Evolutionary conservation across 2,797 vertebrate species (phyloP), one percentile per base, ranked within the genome.

Genomic region (Mus caroli): DNA sequence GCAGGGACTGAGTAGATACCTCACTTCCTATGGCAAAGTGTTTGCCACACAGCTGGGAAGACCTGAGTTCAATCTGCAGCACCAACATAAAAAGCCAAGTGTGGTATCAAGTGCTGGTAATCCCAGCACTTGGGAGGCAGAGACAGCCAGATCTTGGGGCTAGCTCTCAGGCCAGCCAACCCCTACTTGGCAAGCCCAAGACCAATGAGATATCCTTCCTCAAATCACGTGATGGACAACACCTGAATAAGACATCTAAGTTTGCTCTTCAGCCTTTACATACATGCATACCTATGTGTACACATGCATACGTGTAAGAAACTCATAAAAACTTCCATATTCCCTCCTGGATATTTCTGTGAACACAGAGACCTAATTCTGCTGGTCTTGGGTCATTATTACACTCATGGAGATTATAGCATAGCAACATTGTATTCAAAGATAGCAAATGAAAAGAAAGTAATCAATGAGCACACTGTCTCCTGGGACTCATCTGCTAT

Each of bases 381-480:
- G 22, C 54, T 17, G 40, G 26, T 7, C 17, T 80, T 88, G 14
- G 85, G 22, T 14, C 37, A 78, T 46, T 6, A 9, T n/a, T 78
- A 62, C 22, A 52, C 17, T 90, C 37, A 71, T 46, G 34, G 7
- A 76, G 28, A 54, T 50, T 15, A 40, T 4, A 60, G 12, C 3
- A 40, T 4, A 60, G 12, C 3, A 90, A 94, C 83, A 84, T 10
- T 20, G 52, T 60, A 69, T 37, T 93, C n/a, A 94, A 69, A 2
- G 78, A 28, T 31, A 75, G 28, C 75, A 93, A 96, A 62, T 22
- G 15, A 82, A 88, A 90, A 85, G 7, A 58, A 75, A 76, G 40
- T 20, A 93, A 90, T 5, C 14, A 15, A 54, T 0, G 8, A 78
- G 20, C 54, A 69, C n/a, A 87, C 34, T 31, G 0, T 79, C 71